Evolutionary conservation across 2,888 invertebrate genomes (phyloP).

Genomic region (Molorchus minor): DNA sequence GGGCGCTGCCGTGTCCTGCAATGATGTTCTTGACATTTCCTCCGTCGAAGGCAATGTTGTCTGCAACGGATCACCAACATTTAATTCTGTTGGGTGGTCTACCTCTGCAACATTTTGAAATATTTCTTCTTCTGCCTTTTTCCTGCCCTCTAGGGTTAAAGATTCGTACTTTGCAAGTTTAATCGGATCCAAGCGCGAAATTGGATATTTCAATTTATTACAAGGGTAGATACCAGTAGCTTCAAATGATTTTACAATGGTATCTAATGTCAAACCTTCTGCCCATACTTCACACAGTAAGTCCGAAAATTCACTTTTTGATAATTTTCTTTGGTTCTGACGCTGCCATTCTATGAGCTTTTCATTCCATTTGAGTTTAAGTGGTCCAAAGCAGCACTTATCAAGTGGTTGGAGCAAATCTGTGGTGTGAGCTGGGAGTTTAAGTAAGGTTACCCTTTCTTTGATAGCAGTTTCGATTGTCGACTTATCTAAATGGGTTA

Average conservation of each 20-base stretch:
- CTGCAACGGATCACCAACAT: neutral
- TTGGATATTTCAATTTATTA: conserved; percentile 26
- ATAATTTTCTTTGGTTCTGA: conserved; percentile 26
- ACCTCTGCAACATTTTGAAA: conserved; percentile 10
- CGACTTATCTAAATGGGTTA: conserved; percentile 35
- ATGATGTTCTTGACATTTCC: neutral
- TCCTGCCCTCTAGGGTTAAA: neutral
- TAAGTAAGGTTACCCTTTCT: conserved; percentile 25
- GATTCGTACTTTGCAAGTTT: conserved; percentile 19
- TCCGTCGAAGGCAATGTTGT: neutral
- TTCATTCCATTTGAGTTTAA: conserved; percentile 37
- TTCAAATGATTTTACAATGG: conserved; percentile 26
- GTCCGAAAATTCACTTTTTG: conserved; percentile 30
- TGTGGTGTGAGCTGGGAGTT: conserved; percentile 28
- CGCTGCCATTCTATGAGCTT: conserved; percentile 31
- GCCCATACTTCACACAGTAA: conserved; percentile 28
- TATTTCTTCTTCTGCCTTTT: neutral
- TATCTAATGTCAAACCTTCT: conserved; percentile 23
- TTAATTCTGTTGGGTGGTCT: neutral
- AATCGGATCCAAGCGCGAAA: conserved; percentile 11
- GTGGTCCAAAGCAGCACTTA: conserved; percentile 37
- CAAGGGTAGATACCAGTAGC: conserved; percentile 23
- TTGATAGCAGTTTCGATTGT: conserved; percentile 31
- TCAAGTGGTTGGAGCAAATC: conserved; percentile 32
- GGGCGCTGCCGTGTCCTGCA: neutral